Conservation (phyloP, 64 coral and sea anemone genomes). For the Trachythela sp. region DNA sequence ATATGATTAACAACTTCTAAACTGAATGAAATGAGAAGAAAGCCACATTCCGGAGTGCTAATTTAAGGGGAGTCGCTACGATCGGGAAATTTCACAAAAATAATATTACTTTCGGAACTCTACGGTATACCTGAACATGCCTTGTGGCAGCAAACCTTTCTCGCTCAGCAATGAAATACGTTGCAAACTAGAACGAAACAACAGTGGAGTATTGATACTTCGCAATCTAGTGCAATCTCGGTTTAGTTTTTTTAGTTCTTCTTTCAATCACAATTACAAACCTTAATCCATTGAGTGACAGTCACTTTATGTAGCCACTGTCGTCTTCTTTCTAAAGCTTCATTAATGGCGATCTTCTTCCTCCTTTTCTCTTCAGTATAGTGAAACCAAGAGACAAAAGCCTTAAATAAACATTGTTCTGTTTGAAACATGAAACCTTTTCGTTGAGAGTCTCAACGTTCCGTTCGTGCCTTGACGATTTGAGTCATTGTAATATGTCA, state of each 20-base stretch:
- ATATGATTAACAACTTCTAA: too few relatives aligned
- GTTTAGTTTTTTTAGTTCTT: too few relatives aligned
- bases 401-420: background rate
- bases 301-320: background rate
- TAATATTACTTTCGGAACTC: too few relatives aligned
- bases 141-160: background rate
- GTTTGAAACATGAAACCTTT: background rate
- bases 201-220: background rate
- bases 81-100: too few relatives aligned
- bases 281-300: conserved; percentile 4
- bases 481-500: too few relatives aligned
- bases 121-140: background rate
- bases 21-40: too few relatives aligned
- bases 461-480: too few relatives aligned
- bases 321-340: background rate
- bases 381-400: background rate
- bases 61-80: too few relatives aligned
- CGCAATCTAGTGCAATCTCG: too few relatives aligned
- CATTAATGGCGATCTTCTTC: background rate
- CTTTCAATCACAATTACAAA: background rate
- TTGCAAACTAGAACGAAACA: background rate
- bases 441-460: background rate
- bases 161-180: background rate
- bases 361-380: background rate
- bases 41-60: too few relatives aligned